These are phyloP conservation scores for Cotesia glomerata DNA, from an alignment of 1,140 invertebrate species.

Conservation along the genomic window DNA sequence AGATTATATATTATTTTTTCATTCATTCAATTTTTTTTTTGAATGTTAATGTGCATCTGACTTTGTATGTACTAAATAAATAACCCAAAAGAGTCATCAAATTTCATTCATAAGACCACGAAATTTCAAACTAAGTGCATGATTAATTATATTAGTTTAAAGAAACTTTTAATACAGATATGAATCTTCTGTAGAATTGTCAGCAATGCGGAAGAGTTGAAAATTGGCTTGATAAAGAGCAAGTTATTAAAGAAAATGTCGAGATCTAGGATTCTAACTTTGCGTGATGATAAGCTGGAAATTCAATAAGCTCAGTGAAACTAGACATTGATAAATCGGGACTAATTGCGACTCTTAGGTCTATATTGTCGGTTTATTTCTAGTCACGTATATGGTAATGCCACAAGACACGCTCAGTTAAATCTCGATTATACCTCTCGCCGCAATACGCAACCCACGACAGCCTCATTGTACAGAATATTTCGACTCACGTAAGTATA, in stretches of 20 bases:
- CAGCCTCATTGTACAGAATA: constrained; percentile 11
- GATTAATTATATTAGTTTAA: no score
- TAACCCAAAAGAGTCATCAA: no score
- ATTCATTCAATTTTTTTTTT: no score
- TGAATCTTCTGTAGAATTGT: background rate
- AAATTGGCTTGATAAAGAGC: background rate
- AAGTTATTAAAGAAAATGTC: background rate
- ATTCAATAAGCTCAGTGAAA: constrained; percentile 23
- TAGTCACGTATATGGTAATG: constrained; percentile 30
- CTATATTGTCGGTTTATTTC: constrained; percentile 23
- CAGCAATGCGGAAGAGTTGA: background rate
- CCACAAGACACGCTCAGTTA: constrained; percentile 21
- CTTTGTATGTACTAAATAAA: no score
- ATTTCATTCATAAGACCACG: no score
- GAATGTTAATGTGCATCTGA: no score
- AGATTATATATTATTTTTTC: no score
- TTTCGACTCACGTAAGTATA: background rate
- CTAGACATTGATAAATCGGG: constrained; percentile 27
- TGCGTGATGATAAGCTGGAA: constrained; percentile 15
- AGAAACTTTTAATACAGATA: background rate
- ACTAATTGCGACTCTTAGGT: constrained; percentile 23
- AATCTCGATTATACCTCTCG: constrained; percentile 30
- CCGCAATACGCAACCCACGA: constrained; percentile 6
- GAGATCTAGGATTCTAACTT: background rate
- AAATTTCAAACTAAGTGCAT: no score